Conservation (phyloP, 2,113 vertebrate species). For the Motacilla tschutschensis region DNA sequence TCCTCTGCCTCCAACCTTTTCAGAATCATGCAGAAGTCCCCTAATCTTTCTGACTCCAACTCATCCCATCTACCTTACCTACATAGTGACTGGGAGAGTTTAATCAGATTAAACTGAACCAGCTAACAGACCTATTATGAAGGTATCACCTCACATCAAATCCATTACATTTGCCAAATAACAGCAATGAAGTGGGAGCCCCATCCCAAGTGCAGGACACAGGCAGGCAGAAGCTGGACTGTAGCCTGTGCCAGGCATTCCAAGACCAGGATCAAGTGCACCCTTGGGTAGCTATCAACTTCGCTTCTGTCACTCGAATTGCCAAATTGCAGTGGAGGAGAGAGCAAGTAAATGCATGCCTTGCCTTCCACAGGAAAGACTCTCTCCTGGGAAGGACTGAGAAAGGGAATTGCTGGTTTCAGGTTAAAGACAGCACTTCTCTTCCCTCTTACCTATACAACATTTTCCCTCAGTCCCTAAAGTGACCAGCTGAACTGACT, state of each 20-base stretch:
- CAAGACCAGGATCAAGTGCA: not conserved
- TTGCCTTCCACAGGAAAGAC: not conserved
- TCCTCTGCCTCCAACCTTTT: not conserved
- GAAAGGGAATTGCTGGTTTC: not conserved
- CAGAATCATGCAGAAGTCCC: not conserved
- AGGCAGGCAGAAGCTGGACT: not conserved
- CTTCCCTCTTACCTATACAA: not conserved
- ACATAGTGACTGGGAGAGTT: not conserved
- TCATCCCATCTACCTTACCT: not conserved
- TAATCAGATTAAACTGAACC: constrained; percentile 16
- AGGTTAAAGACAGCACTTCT: not conserved
- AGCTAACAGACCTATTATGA: not conserved
- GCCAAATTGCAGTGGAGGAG: not conserved
- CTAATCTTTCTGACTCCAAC: not conserved
- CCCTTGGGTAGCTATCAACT: not conserved
- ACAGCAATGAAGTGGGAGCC: not conserved
- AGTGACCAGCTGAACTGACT: not conserved
- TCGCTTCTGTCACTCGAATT: not conserved
- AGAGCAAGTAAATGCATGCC: not conserved
- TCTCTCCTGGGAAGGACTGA: not conserved
- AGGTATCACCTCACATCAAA: not conserved
- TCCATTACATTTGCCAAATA: not conserved
- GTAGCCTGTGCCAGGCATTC: not conserved
- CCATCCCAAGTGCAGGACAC: not conserved
- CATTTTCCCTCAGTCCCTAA: not conserved